These are phyloP conservation scores for Heliconius sara DNA, from an alignment of 2,888 invertebrate species.

Conservation along the genomic window DNA sequence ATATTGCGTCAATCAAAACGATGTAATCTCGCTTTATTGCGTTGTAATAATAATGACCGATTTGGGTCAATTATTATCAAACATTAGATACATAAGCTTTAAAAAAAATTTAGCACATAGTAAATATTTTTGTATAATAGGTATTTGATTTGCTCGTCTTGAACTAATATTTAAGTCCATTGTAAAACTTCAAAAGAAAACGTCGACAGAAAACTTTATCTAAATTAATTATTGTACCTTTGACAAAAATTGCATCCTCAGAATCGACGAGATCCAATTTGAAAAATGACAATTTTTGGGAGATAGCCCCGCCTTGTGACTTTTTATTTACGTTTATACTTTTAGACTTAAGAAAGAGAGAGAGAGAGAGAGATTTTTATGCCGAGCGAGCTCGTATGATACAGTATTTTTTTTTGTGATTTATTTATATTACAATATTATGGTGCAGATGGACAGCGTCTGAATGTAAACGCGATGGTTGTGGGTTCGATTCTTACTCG, in stretches of 20 bases:
- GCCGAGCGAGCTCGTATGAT: neutral
- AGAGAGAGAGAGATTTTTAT: neutral
- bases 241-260: neutral
- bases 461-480: too few relatives aligned
- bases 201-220: neutral
- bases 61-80: conserved; percentile 6
- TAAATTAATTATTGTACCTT: neutral
- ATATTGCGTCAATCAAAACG: conserved; percentile 7
- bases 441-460: too few relatives aligned
- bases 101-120: neutral
- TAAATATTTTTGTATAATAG: neutral
- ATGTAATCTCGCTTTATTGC: neutral
- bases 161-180: neutral
- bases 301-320: too few relatives aligned
- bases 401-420: neutral
- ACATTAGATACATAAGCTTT: neutral
- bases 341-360: neutral
- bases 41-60: neutral
- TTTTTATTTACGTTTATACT: neutral
- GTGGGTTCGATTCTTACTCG: too few relatives aligned
- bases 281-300: too few relatives aligned
- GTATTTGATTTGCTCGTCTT: neutral
- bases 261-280: neutral
- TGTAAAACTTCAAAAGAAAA: neutral
- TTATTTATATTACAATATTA: too few relatives aligned